A percentile compares a stretch with the other conserved stretches of the same genome.
phyloP scores from a whole-genome alignment of 2,888 invertebrate genomes.

The Lissocephala sabroskyi region DNA sequence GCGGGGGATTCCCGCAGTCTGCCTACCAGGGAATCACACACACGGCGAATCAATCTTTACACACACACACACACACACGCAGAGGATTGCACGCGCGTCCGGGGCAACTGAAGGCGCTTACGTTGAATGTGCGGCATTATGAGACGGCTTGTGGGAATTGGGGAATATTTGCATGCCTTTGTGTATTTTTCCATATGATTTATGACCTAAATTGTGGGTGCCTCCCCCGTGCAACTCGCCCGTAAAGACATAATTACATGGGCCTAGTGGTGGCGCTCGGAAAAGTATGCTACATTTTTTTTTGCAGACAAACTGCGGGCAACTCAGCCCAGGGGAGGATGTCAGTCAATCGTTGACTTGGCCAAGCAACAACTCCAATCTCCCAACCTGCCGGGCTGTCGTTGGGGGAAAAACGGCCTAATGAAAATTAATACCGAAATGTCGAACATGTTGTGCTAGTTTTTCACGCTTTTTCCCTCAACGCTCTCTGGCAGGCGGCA shows the following conservation, averaged over 20 bases:
- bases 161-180: conserved; percentile 55
- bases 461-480: conserved; percentile 10
- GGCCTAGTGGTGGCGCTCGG: conserved; percentile 31
- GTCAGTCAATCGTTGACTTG: conserved; percentile 22
- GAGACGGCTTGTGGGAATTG: conserved; percentile 25
- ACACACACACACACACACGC: conserved; percentile 17
- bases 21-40: conserved; percentile 53
- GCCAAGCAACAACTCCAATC: not conserved
- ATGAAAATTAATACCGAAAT: conserved; percentile 18
- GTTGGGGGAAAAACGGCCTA: conserved; percentile 1
- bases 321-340: conserved; percentile 1
- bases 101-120: no score
- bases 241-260: not conserved
- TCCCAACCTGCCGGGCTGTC: no score
- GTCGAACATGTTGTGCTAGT: conserved; percentile 37
- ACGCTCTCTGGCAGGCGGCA: conserved; percentile 7
- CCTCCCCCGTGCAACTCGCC: conserved; percentile 19
- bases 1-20: conserved; percentile 7
- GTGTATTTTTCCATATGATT: conserved; percentile 59
- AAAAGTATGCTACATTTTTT: conserved; percentile 48
- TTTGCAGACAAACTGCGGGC: not conserved
- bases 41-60: conserved; percentile 58
- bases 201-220: conserved; percentile 55
- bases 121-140: not conserved
- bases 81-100: not conserved